These are phyloP conservation scores for Linurgus olivaceus DNA, from an alignment of 2,797 vertebrate species.

Conservation along the genomic window DNA sequence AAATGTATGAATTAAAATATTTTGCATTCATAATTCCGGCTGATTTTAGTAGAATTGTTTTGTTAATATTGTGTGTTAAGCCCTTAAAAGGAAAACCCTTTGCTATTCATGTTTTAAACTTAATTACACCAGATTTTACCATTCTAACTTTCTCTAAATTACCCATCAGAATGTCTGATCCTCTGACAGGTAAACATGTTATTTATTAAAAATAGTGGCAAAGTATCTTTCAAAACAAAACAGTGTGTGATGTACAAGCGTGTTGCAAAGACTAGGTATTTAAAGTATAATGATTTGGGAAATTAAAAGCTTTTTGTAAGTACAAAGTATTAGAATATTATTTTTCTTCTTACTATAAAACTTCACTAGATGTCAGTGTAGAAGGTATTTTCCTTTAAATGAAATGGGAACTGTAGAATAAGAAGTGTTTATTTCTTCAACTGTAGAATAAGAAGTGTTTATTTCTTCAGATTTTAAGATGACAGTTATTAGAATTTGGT, in stretches of 20 bases:
- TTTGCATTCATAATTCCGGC: not conserved
- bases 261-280: not conserved
- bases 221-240: not conserved
- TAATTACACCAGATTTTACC: not conserved
- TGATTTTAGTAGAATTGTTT: not conserved
- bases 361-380: slow-evolving; percentile 68
- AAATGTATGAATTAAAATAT: not conserved
- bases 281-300: not conserved
- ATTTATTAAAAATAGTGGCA: not conserved
- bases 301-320: not conserved
- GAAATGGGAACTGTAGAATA: not conserved
- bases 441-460: not conserved
- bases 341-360: slow-evolving; percentile 6
- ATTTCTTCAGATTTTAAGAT: not conserved
- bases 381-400: slow-evolving; percentile 21
- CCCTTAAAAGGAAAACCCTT: not conserved
- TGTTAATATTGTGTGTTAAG: not conserved
- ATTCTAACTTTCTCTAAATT: not conserved
- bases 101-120: not conserved
- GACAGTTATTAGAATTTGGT: not conserved
- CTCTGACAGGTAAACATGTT: not conserved
- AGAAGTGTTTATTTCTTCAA: not conserved
- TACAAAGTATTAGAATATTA: not conserved
- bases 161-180: not conserved
- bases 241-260: not conserved